Percentiles rank a stretch among this genome's conserved stretches.
Conservation (phyloP, 2,113 vertebrate genomes). For the Phoxinus phoxinus region DNA sequence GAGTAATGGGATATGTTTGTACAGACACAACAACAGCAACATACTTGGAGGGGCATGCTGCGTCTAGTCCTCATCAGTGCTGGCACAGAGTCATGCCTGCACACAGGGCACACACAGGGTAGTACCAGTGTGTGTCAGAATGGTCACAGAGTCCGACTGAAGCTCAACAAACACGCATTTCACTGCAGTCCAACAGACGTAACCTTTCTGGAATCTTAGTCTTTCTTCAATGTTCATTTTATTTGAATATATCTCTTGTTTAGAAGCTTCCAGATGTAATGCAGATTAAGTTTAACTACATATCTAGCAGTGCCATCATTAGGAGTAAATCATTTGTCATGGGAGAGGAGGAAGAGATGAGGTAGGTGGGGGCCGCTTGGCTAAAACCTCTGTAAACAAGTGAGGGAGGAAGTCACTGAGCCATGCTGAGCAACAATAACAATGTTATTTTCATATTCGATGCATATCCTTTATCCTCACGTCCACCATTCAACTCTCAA, state of each 20-base stretch:
- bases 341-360: conserved; percentile 10
- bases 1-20: conserved; percentile 12
- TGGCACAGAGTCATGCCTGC: conserved; percentile 37
- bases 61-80: conserved; percentile 34
- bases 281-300: background rate
- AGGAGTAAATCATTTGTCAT: conserved; percentile 36
- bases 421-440: conserved; percentile 34
- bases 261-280: background rate
- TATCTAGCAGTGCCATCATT: background rate
- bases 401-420: conserved; percentile 21
- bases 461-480: conserved; percentile 8
- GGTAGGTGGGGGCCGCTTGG: conserved; percentile 10
- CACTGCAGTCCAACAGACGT: background rate
- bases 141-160: conserved; percentile 40
- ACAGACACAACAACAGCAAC: conserved; percentile 27
- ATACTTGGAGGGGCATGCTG: conserved; percentile 32
- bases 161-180: conserved; percentile 25
- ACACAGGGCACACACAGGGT: conserved; percentile 24
- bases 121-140: conserved; percentile 54
- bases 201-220: conserved; percentile 11
- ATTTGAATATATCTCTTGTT: background rate
- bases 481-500: background rate
- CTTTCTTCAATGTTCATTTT: background rate
- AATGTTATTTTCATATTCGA: conserved; percentile 29
- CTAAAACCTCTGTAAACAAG: conserved; percentile 46